phyloP scores from a whole-genome alignment of 2,888 invertebrate species.

The Diloba caeruleocephala region DNA sequence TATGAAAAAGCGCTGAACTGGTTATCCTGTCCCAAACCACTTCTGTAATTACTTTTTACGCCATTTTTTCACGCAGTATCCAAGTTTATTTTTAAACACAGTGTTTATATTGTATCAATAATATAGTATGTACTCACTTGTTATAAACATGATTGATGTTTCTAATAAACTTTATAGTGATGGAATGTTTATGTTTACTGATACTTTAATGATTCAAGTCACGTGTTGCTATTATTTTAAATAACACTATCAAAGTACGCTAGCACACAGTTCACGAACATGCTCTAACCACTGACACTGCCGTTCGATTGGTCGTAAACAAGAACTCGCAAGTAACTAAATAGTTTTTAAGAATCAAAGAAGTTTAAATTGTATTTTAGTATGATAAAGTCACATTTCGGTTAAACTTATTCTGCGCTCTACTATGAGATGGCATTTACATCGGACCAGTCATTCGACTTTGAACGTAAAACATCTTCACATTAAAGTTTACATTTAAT shows the following conservation, averaged over 20 bases:
- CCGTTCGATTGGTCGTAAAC: slow-evolving; percentile 59
- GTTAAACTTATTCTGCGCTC: not conserved
- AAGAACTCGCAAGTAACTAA: slow-evolving; percentile 40
- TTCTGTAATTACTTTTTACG: not conserved
- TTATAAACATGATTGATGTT: slow-evolving; percentile 34
- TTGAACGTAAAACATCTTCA: slow-evolving; percentile 11
- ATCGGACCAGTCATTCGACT: slow-evolving; percentile 14
- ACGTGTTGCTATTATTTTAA: slow-evolving; percentile 23
- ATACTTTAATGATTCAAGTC: slow-evolving; percentile 6
- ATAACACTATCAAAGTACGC: slow-evolving; percentile 32
- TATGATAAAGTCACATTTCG: slow-evolving; percentile 28
- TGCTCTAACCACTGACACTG: slow-evolving; percentile 40
- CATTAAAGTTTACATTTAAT: slow-evolving; percentile 12
- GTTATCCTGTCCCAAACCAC: not conserved
- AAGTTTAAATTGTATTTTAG: slow-evolving; percentile 16
- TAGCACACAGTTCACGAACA: slow-evolving; percentile 31
- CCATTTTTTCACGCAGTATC: not conserved
- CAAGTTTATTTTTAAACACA: slow-evolving; percentile 20
- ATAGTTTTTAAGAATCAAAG: not conserved
- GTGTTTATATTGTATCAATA: not conserved
- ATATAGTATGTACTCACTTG: slow-evolving; percentile 32
- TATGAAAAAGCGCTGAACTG: not conserved
- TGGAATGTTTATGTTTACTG: slow-evolving; percentile 3
- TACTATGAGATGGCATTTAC: slow-evolving; percentile 1
- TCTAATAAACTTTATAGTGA: not conserved